phyloP scores from a whole-genome alignment of 2,113 vertebrate genomes.

The Lepus timidus region DNA sequence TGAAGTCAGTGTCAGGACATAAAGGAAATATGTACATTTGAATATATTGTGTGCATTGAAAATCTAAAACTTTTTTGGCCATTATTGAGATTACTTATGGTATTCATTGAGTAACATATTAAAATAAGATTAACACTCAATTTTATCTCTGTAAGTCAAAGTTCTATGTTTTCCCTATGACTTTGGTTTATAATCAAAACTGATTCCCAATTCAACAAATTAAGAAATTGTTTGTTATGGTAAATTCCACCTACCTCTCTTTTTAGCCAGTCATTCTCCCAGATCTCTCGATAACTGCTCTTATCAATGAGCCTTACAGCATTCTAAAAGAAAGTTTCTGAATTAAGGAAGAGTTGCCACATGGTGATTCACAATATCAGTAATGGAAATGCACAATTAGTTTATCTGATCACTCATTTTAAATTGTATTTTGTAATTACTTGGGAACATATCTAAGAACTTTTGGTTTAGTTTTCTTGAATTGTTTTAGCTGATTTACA shows the following conservation, averaged over 20 bases:
- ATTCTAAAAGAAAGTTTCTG: conserved; percentile 85
- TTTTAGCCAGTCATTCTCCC: conserved; percentile 91
- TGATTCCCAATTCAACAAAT: conserved; percentile 4
- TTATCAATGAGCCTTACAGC: conserved; percentile 86
- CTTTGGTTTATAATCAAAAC: conserved; percentile 30
- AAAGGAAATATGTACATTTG: conserved; percentile 8
- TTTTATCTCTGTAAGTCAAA: background rate
- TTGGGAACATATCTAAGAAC: conserved; percentile 19
- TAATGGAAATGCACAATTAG: background rate
- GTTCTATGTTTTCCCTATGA: background rate
- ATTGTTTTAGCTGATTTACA: background rate
- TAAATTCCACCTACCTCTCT: conserved; percentile 86
- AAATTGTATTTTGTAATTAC: conserved; percentile 30
- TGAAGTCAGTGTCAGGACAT: background rate
- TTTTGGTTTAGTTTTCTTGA: background rate
- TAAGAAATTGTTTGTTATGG: background rate
- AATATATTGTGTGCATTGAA: background rate
- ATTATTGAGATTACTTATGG: conserved; percentile 35
- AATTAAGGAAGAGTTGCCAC: background rate
- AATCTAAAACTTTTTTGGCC: background rate
- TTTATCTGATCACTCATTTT: conserved; percentile 9
- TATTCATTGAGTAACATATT: conserved; percentile 25
- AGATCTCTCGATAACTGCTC: conserved; percentile 84
- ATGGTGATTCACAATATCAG: background rate
- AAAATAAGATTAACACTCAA: conserved; percentile 33